A percentile compares a stretch with the other conserved stretches of the same genome.
Evolutionary conservation across 2,888 invertebrate species (phyloP).

Genomic region (Drosophila incognita): DNA sequence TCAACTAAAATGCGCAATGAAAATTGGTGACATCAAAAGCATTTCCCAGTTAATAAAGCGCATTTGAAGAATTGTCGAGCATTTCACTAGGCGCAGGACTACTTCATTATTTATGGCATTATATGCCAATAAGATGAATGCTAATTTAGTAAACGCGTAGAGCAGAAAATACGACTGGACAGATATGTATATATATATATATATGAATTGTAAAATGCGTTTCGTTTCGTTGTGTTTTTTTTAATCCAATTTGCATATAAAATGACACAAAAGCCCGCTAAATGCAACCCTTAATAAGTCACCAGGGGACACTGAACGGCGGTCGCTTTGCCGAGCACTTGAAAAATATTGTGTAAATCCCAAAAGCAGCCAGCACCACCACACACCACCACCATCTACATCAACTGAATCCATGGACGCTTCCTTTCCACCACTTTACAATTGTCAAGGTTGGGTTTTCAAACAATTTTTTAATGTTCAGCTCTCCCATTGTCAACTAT

Average conservation of each 20-base stretch:
- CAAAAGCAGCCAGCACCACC: conserved; percentile 54
- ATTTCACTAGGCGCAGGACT: neutral
- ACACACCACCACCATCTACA: conserved; percentile 19
- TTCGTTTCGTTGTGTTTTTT: conserved; percentile 61
- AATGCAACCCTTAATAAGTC: conserved; percentile 83
- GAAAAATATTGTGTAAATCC: conserved; percentile 81
- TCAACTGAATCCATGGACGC: conserved; percentile 11
- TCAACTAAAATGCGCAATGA: conserved; percentile 64
- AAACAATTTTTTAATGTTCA: conserved; percentile 9
- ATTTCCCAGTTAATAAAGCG: conserved; percentile 78
- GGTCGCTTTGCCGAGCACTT: conserved; percentile 73
- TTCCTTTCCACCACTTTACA: conserved; percentile 70
- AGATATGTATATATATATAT: conserved; percentile 23
- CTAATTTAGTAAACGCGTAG: conserved; percentile 72
- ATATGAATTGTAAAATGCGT: conserved; percentile 62
- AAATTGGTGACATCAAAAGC: conserved; percentile 75
- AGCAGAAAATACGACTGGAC: conserved; percentile 46
- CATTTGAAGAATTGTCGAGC: conserved; percentile 51
- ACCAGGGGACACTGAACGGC: conserved; percentile 73
- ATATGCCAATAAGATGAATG: conserved; percentile 67
- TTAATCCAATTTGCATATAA: conserved; percentile 82
- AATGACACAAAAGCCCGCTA: conserved; percentile 81
- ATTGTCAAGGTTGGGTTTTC: conserved; percentile 75
- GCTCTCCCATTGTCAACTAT: conserved; percentile 67
- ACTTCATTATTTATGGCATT: conserved; percentile 66